phyloP scores from a whole-genome alignment of 2,888 invertebrate genomes.

The Drosophila prolongata region DNA sequence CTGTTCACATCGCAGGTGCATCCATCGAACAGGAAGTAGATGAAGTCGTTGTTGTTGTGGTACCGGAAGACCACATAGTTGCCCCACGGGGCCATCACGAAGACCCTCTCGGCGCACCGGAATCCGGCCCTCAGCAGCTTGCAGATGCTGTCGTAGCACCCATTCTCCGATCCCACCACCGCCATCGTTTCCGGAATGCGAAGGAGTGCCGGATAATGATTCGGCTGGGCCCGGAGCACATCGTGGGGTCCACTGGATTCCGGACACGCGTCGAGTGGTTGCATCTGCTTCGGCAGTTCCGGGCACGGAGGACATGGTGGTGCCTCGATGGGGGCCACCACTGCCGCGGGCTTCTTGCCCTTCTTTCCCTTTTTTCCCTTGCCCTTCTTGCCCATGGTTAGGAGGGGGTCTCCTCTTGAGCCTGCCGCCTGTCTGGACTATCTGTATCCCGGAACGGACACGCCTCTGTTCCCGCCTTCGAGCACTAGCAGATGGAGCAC shows the following conservation, averaged over 20 bases:
- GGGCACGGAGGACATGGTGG: slow-evolving; percentile 59
- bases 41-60: slow-evolving; percentile 60
- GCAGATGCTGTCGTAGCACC: slow-evolving; percentile 77
- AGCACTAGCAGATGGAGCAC: slow-evolving; percentile 13
- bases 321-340: slow-evolving; percentile 19
- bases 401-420: neutral
- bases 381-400: slow-evolving; percentile 47
- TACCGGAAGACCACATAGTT: slow-evolving; percentile 81
- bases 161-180: slow-evolving; percentile 79
- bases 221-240: slow-evolving; percentile 68
- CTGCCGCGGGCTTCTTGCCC: slow-evolving; percentile 38
- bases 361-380: slow-evolving; percentile 59
- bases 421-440: neutral
- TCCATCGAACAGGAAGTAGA: slow-evolving; percentile 80
- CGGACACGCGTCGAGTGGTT: slow-evolving; percentile 66
- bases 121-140: slow-evolving; percentile 73
- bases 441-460: neutral
- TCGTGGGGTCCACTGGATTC: slow-evolving; percentile 66
- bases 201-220: slow-evolving; percentile 79
- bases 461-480: neutral
- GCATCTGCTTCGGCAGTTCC: slow-evolving; percentile 58
- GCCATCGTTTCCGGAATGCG: slow-evolving; percentile 69
- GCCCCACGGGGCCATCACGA: slow-evolving; percentile 83
- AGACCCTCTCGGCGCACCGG: slow-evolving; percentile 80
- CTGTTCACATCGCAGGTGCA: slow-evolving; percentile 82